Evolutionary conservation across 2,797 vertebrate species (phyloP).

Genomic region (Thunnus albacares): DNA sequence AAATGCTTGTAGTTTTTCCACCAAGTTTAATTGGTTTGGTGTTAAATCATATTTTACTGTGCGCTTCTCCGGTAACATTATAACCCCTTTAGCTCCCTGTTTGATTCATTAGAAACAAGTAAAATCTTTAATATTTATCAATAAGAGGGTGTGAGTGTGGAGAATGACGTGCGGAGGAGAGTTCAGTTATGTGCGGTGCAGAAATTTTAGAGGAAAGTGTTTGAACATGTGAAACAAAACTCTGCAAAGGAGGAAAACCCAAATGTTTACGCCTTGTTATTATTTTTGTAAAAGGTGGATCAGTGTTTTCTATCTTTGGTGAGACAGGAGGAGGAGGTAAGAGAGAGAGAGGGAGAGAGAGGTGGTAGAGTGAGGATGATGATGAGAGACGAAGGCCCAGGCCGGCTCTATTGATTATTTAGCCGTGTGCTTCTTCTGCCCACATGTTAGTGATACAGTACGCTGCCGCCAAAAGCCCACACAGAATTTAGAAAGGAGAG

Average conservation of each 20-base stretch:
- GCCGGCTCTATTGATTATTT: constrained; percentile 62
- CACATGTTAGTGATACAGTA: constrained; percentile 60
- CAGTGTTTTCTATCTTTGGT: constrained; percentile 32
- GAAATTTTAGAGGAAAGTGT: background rate
- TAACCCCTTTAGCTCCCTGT: too few relatives aligned
- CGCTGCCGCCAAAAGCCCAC: constrained; percentile 60
- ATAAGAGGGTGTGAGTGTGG: background rate
- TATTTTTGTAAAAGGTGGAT: background rate
- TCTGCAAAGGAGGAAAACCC: background rate
- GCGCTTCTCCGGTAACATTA: too few relatives aligned
- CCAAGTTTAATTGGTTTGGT: too few relatives aligned
- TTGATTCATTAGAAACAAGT: too few relatives aligned
- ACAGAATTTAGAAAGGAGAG: constrained; percentile 37
- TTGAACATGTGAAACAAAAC: background rate
- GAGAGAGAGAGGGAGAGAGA: constrained; percentile 13
- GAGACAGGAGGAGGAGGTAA: constrained; percentile 42
- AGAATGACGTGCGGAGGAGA: too few relatives aligned
- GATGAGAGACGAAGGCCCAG: constrained; percentile 47
- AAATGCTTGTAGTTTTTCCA: too few relatives aligned
- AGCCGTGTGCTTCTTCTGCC: constrained; percentile 52
- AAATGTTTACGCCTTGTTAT: background rate
- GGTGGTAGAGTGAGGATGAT: constrained; percentile 26
- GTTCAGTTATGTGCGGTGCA: too few relatives aligned
- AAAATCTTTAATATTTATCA: background rate
- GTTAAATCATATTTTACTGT: too few relatives aligned